Evolutionary conservation across 2,113 vertebrate species (phyloP).

Genomic region (Takifugu bimaculatus): DNA sequence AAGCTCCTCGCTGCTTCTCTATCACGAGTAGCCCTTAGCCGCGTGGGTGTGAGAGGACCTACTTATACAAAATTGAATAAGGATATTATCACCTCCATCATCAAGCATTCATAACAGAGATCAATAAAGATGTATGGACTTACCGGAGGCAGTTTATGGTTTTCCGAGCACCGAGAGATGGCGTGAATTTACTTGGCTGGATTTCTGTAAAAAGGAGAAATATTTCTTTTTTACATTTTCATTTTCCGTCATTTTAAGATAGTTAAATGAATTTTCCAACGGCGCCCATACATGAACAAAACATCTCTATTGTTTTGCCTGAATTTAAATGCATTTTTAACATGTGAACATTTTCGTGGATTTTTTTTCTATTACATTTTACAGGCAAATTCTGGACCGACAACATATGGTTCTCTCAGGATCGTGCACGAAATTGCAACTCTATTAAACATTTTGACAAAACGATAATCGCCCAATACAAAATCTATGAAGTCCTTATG

Average conservation of each 20-base stretch:
- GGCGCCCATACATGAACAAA: no score
- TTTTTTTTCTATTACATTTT: no score
- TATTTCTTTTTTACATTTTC: slow-evolving; percentile 1
- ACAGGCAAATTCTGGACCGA: no score
- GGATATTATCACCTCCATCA: slow-evolving; percentile 55
- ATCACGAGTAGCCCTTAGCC: slow-evolving; percentile 25
- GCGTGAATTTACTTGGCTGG: slow-evolving; percentile 55
- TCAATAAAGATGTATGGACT: slow-evolving; percentile 73
- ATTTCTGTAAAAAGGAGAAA: slow-evolving; percentile 56
- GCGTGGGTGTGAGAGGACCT: slow-evolving; percentile 46
- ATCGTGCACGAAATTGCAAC: no score
- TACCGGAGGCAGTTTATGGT: slow-evolving; percentile 66
- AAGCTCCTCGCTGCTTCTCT: slow-evolving; percentile 43
- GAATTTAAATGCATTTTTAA: no score
- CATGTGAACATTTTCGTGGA: no score
- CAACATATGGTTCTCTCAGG: no score
- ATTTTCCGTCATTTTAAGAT: background rate
- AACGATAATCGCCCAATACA: no score
- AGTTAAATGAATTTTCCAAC: no score
- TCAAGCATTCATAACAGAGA: slow-evolving; percentile 68
- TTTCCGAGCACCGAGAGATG: slow-evolving; percentile 48
- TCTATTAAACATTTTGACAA: no score
- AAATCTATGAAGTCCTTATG: no score
- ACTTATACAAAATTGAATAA: slow-evolving; percentile 71
- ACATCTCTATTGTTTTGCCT: no score